These are phyloP conservation scores for Nannoperca australis DNA, from an alignment of 2,797 vertebrate genomes.

Conservation along the genomic window DNA sequence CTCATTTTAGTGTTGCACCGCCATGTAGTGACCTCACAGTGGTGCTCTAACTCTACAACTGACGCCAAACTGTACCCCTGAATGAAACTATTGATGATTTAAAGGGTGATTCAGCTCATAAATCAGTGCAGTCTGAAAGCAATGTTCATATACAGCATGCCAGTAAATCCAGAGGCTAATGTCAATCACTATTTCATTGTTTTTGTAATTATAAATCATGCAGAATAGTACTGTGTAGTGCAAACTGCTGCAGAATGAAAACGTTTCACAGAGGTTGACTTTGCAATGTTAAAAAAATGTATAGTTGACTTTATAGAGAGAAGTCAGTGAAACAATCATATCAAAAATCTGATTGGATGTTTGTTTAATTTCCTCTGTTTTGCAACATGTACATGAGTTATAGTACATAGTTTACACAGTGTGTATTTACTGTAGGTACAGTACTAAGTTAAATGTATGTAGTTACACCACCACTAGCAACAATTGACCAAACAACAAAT, in stretches of 20 bases:
- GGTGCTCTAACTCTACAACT: constrained; percentile 43
- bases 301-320: not conserved
- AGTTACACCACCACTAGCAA: not conserved
- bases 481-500: not conserved
- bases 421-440: not conserved
- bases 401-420: too few species aligned
- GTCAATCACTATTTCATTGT: too few species aligned
- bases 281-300: not conserved
- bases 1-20: constrained; percentile 36
- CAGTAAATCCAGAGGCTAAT: too few species aligned
- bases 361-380: not conserved
- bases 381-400: too few species aligned
- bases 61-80: not conserved
- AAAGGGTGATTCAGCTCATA: constrained; percentile 3
- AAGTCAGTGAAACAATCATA: not conserved
- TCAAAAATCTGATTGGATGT: not conserved
- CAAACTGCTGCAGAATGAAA: not conserved
- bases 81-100: not conserved
- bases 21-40: constrained; percentile 53
- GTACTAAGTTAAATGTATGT: not conserved
- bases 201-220: too few species aligned
- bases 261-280: not conserved
- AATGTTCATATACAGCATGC: too few species aligned
- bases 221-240: not conserved
- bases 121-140: constrained; percentile 13